These are phyloP conservation scores for Crenuchus spilurus DNA, from an alignment of 2,797 vertebrate genomes.

Conservation along the genomic window DNA sequence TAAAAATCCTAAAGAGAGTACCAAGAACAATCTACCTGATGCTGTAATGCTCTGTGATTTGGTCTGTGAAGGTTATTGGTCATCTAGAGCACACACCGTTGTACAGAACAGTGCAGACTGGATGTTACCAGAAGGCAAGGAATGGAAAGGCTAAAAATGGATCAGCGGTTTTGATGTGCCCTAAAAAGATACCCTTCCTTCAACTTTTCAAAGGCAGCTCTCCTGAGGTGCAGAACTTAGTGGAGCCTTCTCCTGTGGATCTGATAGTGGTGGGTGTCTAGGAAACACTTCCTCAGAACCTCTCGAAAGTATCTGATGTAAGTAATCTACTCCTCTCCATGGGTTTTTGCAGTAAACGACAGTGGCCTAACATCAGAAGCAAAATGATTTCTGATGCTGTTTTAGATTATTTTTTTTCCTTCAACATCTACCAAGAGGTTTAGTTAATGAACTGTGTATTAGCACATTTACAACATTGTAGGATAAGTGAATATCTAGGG, in stretches of 20 bases:
- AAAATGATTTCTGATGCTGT: constrained; percentile 41
- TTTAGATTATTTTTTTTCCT: constrained; percentile 16
- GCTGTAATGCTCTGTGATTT: not conserved
- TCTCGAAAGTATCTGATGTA: constrained; percentile 52
- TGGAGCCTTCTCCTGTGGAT: constrained; percentile 41
- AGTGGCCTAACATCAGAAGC: constrained; percentile 43
- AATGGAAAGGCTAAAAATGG: constrained; percentile 40
- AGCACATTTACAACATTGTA: constrained; percentile 15
- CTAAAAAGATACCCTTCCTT: constrained; percentile 50
- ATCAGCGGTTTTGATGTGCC: constrained; percentile 40
- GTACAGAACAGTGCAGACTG: not conserved
- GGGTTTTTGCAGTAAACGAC: constrained; percentile 50
- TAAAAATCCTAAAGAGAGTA: not conserved
- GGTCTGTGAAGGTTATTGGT: constrained; percentile 6
- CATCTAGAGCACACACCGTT: not conserved
- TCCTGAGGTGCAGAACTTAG: constrained; percentile 48
- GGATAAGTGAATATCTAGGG: constrained; percentile 9
- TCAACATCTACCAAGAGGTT: not conserved
- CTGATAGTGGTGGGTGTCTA: constrained; percentile 37
- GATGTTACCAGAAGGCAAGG: constrained; percentile 26
- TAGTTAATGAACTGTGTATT: constrained; percentile 32
- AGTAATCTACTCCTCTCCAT: constrained; percentile 49
- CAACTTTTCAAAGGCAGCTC: constrained; percentile 48
- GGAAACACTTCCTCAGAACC: constrained; percentile 44
- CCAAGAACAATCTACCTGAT: not conserved